Conservation (phyloP, 2,113 vertebrate species). For the Rynchops niger region DNA sequence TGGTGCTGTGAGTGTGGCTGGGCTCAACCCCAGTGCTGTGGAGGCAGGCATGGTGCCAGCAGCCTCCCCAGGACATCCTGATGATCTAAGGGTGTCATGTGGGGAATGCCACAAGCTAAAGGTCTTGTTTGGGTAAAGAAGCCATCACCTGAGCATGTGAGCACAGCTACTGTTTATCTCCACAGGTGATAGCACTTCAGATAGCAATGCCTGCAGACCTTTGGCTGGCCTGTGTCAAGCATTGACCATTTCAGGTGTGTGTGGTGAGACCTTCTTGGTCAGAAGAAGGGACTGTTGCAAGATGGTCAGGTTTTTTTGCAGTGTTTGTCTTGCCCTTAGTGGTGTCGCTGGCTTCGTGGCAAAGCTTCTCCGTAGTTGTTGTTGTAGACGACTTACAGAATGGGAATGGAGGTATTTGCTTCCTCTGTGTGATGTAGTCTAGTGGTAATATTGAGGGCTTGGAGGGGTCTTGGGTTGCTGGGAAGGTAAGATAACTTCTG, state of each 20-base stretch:
- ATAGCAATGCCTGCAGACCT: not conserved
- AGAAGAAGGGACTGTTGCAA: not conserved
- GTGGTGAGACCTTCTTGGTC: rapidly evolving
- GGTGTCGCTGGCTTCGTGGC: not conserved
- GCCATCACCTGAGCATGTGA: not conserved
- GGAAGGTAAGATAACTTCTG: not conserved
- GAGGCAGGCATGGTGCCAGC: not conserved
- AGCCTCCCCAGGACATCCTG: not conserved
- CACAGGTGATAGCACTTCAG: not conserved
- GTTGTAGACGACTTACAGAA: not conserved
- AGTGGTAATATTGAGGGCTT: not conserved
- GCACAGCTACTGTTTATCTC: not conserved
- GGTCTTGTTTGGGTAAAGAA: not conserved
- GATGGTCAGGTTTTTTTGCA: not conserved
- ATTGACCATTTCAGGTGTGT: not conserved
- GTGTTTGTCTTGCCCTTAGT: not conserved
- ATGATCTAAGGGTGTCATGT: not conserved
- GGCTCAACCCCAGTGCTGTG: no score
- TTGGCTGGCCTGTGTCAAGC: not conserved
- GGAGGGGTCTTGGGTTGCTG: not conserved
- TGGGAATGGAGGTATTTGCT: not conserved
- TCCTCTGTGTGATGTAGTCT: not conserved
- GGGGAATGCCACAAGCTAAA: not conserved
- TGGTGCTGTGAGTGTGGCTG: not conserved
- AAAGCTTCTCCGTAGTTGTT: not conserved